Conservation (phyloP, 2,888 invertebrate genomes). For the Muscina levida region DNA sequence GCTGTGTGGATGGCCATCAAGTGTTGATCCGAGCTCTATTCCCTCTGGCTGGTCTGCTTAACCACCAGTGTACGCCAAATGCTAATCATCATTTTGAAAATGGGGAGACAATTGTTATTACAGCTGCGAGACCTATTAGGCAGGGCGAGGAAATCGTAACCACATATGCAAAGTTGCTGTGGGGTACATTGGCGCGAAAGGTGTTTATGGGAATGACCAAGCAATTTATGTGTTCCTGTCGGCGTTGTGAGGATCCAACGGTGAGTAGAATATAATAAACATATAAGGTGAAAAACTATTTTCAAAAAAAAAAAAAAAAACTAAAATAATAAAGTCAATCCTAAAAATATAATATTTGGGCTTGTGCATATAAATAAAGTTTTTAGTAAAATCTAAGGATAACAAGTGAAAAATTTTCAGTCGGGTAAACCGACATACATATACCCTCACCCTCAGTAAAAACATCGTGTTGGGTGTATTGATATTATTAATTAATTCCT, state of each 20-base stretch:
- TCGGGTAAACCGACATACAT: no score
- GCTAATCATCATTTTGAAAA: constrained; percentile 85
- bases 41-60: constrained; percentile 85
- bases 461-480: no score
- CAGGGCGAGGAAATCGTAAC: constrained; percentile 85
- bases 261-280: constrained; percentile 78
- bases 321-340: not conserved
- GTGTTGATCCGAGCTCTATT: constrained; percentile 84
- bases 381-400: no score
- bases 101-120: constrained; percentile 83
- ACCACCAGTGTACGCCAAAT: constrained; percentile 87
- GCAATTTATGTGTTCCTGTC: constrained; percentile 85
- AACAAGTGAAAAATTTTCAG: no score
- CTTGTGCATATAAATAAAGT: no score
- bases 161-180: constrained; percentile 86
- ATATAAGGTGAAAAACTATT: not conserved
- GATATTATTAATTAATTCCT: no score
- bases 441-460: no score
- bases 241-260: constrained; percentile 86
- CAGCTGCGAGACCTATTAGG: constrained; percentile 82
- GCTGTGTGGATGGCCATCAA: constrained; percentile 72
- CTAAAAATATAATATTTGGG: not conserved
- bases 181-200: constrained; percentile 85
- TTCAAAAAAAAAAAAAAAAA: not conserved
- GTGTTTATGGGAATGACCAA: constrained; percentile 83